phyloP scores from a whole-genome alignment of 2,113 vertebrate genomes.

The Arvicanthis niloticus region DNA sequence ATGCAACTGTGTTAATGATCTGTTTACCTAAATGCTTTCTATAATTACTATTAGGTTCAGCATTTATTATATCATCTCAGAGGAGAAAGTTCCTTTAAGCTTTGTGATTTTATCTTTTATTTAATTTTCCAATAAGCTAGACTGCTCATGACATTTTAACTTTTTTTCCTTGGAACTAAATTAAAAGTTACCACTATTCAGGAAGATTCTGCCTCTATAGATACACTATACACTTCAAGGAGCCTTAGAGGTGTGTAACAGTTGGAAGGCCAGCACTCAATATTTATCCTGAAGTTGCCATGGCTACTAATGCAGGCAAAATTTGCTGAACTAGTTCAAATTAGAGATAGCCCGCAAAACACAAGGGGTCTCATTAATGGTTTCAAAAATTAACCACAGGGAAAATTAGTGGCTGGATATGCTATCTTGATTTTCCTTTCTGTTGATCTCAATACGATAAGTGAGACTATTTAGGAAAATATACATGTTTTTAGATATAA shows the following conservation, averaged over 20 bases:
- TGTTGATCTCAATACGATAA: slow-evolving; percentile 59
- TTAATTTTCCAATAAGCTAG: slow-evolving; percentile 57
- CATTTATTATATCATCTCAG: slow-evolving; percentile 39
- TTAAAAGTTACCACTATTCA: slow-evolving; percentile 50
- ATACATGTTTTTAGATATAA: not conserved
- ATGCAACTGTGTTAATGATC: slow-evolving; percentile 16
- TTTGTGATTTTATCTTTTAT: slow-evolving; percentile 45
- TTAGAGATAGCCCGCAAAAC: slow-evolving; percentile 58
- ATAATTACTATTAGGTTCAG: slow-evolving; percentile 51
- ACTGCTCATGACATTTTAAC: slow-evolving; percentile 47
- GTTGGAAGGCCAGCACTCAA: slow-evolving; percentile 70
- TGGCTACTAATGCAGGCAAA: slow-evolving; percentile 80
- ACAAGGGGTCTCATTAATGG: slow-evolving; percentile 70
- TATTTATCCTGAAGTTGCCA: slow-evolving; percentile 78
- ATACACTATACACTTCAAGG: slow-evolving; percentile 48
- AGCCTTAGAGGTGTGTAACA: slow-evolving; percentile 65
- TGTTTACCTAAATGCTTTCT: slow-evolving; percentile 55
- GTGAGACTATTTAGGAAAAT: slow-evolving; percentile 36
- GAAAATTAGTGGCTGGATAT: slow-evolving; percentile 67
- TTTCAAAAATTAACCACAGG: slow-evolving; percentile 65
- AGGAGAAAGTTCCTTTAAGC: slow-evolving; percentile 35
- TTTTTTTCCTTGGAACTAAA: not conserved
- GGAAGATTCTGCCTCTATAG: not conserved
- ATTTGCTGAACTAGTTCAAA: slow-evolving; percentile 75
- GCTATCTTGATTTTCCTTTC: slow-evolving; percentile 60